Evolutionary conservation across 2,888 invertebrate genomes (phyloP), one percentile per base, ranked within the genome.

Genomic region (Prosapia bicincta): DNA sequence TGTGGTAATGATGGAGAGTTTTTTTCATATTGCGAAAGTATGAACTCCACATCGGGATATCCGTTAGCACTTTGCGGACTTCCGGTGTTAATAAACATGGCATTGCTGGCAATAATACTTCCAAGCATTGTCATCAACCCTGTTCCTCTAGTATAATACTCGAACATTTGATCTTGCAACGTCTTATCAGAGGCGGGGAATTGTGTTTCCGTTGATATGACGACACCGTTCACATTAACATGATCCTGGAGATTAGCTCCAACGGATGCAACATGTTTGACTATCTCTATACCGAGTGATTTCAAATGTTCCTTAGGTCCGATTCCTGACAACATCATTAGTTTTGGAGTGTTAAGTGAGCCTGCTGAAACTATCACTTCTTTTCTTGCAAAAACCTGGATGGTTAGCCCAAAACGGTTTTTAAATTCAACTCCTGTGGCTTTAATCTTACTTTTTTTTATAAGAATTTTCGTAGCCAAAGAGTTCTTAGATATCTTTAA

Each of bases 241-340:
- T 79, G 79, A 10, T 81, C 77, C n/a, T 78, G 90, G 5, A 91
- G 84, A 77, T 89, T 90, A 67, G 86, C 85, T 1, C 91, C 91
- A 0, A 91, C 91, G 38, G 5, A 38, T 13, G 81, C 78, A 43
- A 90, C 83, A 82, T 91, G 87, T 66, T 86, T 85, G 38, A 92
- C 82, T 0, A 89, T 86, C 0, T 86, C 85, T 54, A 90, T 88
- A 20, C 87, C 86, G 30, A 86, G 82, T 73, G 86, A 84, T 43
- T 84, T 83, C 3, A 91, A 85, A 79, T 91, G 89, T 71, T 88
- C 84, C 24, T 85, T 85, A 0, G 90, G 91, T 2, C 91, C 91
- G 10, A 93, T 84, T 0, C 93, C 93, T 0, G 92, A 93, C n/a
- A 94, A 83, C 93, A 95, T 92, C 6, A 96, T 87, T 7, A 96